phyloP scores from a whole-genome alignment of 2,113 vertebrate genomes.

The Corythornis vintsioides region DNA sequence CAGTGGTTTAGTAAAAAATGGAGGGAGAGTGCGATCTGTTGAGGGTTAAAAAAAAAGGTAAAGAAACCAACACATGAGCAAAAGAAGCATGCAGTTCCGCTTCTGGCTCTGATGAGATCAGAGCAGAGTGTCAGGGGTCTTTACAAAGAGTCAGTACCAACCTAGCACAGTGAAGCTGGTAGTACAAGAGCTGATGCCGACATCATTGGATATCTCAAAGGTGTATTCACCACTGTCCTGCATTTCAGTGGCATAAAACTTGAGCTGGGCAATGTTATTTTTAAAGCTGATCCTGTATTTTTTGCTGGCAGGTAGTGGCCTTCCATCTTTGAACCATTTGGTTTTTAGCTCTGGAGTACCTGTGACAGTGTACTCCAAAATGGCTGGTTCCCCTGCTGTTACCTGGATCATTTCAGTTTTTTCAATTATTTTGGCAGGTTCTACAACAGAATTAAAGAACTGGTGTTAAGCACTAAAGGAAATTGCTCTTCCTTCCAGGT shows the following conservation, averaged over 20 bases:
- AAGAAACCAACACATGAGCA: constrained; percentile 14
- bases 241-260: constrained; percentile 89
- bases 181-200: constrained; percentile 90
- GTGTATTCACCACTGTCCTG: constrained; percentile 91
- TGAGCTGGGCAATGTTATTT: constrained; percentile 89
- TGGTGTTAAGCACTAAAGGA: constrained; percentile 27
- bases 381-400: constrained; percentile 91
- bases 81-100: neutral
- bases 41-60: constrained; percentile 66
- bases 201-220: constrained; percentile 94
- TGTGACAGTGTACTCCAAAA: constrained; percentile 89
- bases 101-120: neutral
- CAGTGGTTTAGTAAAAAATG: constrained; percentile 91
- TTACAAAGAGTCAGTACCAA: constrained; percentile 73
- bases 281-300: constrained; percentile 94
- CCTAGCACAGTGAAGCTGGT: constrained; percentile 92
- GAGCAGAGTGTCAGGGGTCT: neutral
- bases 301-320: constrained; percentile 88
- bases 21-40: constrained; percentile 94
- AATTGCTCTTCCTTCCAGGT: neutral
- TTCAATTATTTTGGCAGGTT: constrained; percentile 93
- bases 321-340: constrained; percentile 96
- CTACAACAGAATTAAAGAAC: constrained; percentile 81
- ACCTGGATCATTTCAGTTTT: constrained; percentile 92
- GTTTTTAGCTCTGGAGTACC: constrained; percentile 95